Base-by-base conservation (phyloP, 1,140 invertebrate genomes). In the Trissolcus basalis region DNA sequence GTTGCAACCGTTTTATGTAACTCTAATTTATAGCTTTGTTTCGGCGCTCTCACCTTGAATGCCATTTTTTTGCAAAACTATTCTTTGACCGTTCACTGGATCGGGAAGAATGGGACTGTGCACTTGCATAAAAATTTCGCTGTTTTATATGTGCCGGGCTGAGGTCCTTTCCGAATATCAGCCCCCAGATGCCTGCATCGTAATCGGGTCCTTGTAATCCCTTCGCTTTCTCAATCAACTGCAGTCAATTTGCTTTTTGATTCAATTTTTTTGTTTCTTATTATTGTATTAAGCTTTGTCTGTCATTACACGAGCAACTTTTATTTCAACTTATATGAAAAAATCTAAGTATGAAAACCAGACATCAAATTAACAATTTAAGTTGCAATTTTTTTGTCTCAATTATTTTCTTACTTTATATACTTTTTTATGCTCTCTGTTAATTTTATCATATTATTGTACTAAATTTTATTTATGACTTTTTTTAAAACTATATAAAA, bases 191-290 rank as follows among this genome's bases (percentile, higher is more conserved):
- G 15, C 33, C 13, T 14, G 33, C 60, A 65, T 73, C 49, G 76
- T 55, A 73, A 73, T 68, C 60, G 60, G 76, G 76, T 70, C 76
- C 76, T 73, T 70, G 63, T 69, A 70, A 41, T 60, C 65, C 55
- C 49, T 77, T 72, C 51, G 59, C 70, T 65, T 74, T 78, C 70
- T 78, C 65, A 71, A 64, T 73, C 64, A 4, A 67, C 49, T 56
- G 33, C 27, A 41, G 60, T 70, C 70, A 70, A 50, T 73, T 59
- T 65, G 33, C 63, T 73, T 78, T 78, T 27, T 1, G 69, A 73
- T 72, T 69, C 35, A 73, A 64, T 58, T 64, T 11, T 39, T 39
- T 3, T 39, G 2, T 3, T 39, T 9, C 36, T 10, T 39, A 39
- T 39, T 9, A 39, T 39, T 39, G 36, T 39, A 39, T 4, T 39